These are phyloP conservation scores for Glaucidium brasilianum DNA, from an alignment of 2,113 vertebrate species.

Conservation along the genomic window DNA sequence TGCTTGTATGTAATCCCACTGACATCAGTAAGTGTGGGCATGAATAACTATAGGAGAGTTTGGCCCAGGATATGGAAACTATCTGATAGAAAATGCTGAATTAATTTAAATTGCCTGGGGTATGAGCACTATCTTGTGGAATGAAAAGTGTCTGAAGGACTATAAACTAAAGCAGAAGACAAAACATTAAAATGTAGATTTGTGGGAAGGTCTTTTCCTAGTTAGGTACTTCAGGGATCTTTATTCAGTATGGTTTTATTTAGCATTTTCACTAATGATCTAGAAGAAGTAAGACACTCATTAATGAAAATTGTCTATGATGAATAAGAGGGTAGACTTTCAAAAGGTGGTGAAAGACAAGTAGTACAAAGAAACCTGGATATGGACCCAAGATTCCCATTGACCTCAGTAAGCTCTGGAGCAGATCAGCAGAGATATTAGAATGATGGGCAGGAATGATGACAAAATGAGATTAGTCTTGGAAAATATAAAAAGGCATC, in stretches of 20 bases:
- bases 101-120: constrained; percentile 40
- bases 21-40: background rate
- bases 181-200: constrained; percentile 5
- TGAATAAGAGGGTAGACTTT: background rate
- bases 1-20: background rate
- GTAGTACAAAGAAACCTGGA: background rate
- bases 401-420: background rate
- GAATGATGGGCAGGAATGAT: background rate
- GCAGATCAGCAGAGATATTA: background rate
- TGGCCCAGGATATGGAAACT: constrained; percentile 4
- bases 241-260: background rate
- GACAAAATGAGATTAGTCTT: background rate
- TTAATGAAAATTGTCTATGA: background rate
- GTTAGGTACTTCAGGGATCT: background rate
- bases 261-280: background rate
- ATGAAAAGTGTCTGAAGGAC: constrained; percentile 27
- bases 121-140: constrained; percentile 5
- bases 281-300: background rate
- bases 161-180: constrained; percentile 42
- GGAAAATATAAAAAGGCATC: background rate
- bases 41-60: background rate
- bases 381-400: background rate
- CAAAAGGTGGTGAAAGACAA: background rate
- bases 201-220: background rate
- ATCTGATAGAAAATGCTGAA: constrained; percentile 26